Percentiles rank a stretch among this genome's conserved stretches.
Evolutionary conservation across 2,797 vertebrate genomes (phyloP).

Genomic region (Synaphobranchus kaupii): DNA sequence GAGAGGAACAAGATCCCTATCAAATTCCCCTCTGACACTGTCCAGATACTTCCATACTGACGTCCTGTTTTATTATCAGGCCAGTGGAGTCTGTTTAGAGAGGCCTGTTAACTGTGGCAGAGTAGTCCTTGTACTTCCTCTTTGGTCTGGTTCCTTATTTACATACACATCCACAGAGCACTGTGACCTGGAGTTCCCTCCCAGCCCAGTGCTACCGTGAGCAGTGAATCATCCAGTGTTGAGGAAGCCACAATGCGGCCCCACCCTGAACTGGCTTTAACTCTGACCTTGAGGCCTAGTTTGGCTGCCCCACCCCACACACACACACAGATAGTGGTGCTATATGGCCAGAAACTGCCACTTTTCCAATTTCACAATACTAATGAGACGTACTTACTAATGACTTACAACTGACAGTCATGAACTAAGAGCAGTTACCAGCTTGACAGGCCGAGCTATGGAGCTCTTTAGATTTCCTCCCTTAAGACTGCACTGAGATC

Average conservation of each 20-base stretch:
- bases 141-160: background rate
- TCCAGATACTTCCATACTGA: constrained; percentile 3
- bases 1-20: background rate
- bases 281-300: background rate
- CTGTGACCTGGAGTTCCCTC: background rate
- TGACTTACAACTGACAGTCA: background rate
- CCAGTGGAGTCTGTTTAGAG: background rate
- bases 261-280: constrained; percentile 16
- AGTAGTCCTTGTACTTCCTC: background rate
- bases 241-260: background rate
- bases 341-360: no score
- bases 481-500: background rate
- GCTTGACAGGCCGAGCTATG: no score
- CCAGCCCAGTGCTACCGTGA: background rate
- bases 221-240: background rate
- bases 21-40: constrained; percentile 25
- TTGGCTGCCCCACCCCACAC: no score
- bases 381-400: background rate
- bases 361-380: background rate
- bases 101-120: background rate
- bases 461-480: background rate
- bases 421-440: background rate
- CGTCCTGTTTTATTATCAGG: background rate
- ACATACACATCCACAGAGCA: background rate
- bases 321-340: no score